These are phyloP conservation scores for Athene noctua DNA, from an alignment of 2,113 vertebrate species.

Conservation along the genomic window DNA sequence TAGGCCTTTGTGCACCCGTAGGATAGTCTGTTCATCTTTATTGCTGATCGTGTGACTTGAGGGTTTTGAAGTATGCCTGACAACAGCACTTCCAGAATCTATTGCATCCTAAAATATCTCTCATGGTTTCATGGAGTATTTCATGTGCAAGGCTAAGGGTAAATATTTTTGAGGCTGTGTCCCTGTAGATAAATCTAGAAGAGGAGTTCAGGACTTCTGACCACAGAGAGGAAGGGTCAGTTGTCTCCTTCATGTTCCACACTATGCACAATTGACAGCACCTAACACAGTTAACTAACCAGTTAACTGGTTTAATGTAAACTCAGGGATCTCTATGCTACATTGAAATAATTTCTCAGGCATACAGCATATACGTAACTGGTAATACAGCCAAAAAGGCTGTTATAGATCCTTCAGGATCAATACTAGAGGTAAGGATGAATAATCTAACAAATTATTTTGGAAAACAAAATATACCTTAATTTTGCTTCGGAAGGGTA, in stretches of 20 bases:
- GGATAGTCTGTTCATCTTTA: neutral
- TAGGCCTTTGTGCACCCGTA: neutral
- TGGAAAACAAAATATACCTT: neutral
- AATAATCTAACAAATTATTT: neutral
- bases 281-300: neutral
- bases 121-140: neutral
- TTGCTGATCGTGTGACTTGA: neutral
- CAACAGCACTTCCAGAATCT: neutral
- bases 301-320: neutral
- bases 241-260: neutral
- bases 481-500: neutral
- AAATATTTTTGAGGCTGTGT: neutral
- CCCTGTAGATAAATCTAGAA: neutral
- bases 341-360: neutral
- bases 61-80: neutral
- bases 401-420: neutral
- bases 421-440: neutral
- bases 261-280: accelerated
- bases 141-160: neutral
- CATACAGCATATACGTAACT: accelerated
- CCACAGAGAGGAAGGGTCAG: neutral
- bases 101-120: neutral
- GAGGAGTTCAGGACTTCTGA: neutral
- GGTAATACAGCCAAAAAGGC: neutral
- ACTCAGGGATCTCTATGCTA: neutral